Conservation (phyloP, 1,140 invertebrate genomes). For the Plodia interpunctella region DNA sequence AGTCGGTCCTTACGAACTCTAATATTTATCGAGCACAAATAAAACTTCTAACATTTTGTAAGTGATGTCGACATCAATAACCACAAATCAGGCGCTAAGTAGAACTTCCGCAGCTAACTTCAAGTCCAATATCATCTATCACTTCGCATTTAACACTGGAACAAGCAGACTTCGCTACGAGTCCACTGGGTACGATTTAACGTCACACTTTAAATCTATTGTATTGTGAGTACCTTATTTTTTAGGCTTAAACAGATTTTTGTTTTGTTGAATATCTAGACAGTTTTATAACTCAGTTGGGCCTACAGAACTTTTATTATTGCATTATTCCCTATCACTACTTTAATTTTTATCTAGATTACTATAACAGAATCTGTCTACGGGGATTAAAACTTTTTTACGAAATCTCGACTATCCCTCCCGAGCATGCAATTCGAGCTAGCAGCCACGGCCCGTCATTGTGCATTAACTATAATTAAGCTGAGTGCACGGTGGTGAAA, state of each 20-base stretch:
- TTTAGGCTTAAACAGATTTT: not conserved
- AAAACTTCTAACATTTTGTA: not conserved
- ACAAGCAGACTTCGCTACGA: slow-evolving; percentile 18
- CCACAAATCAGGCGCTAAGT: slow-evolving; percentile 3
- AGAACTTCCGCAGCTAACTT: slow-evolving; percentile 18
- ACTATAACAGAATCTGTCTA: too few species aligned
- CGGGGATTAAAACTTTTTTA: too few species aligned
- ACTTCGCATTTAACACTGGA: slow-evolving; percentile 33
- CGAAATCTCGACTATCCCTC: too few species aligned
- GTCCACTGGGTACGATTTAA: slow-evolving; percentile 14
- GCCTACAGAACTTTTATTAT: too few species aligned
- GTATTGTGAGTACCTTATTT: not conserved
- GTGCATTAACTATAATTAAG: slow-evolving; percentile 35
- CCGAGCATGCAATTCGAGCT: not conserved
- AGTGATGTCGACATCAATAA: slow-evolving; percentile 1
- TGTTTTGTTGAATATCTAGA: too few species aligned
- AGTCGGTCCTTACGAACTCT: too few species aligned
- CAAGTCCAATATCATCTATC: slow-evolving; percentile 34
- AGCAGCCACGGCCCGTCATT: slow-evolving; percentile 12
- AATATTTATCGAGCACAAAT: too few species aligned
- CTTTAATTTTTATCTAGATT: too few species aligned
- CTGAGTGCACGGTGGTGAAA: slow-evolving; percentile 27
- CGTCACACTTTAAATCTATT: slow-evolving; percentile 14
- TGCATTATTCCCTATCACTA: too few species aligned
- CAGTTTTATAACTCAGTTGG: too few species aligned